These are phyloP conservation scores for Rostratula benghalensis DNA, from an alignment of 2,113 vertebrate species.

Conservation along the genomic window DNA sequence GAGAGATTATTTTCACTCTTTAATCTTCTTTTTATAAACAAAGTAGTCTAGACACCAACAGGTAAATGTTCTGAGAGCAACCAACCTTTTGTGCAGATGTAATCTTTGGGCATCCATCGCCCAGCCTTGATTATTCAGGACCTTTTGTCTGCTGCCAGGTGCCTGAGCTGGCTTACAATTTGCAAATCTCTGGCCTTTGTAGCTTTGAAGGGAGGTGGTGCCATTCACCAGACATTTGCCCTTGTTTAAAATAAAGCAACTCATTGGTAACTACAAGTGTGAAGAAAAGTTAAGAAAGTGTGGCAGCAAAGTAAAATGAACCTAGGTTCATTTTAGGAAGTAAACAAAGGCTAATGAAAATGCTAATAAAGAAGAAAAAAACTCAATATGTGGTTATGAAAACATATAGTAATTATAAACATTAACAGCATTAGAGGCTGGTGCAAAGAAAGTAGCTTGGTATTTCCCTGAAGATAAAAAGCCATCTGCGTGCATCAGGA, in stretches of 20 bases:
- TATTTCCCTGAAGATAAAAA: conserved; percentile 56
- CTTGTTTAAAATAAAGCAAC: not conserved
- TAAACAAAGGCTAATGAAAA: conserved; percentile 60
- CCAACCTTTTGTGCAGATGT: not conserved
- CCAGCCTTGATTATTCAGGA: not conserved
- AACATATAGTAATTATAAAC: conserved; percentile 59
- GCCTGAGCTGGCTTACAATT: not conserved
- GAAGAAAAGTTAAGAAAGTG: conserved; percentile 25
- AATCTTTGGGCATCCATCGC: not conserved
- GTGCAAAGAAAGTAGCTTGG: conserved; percentile 27
- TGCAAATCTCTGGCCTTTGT: not conserved
- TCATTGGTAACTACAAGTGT: not conserved
- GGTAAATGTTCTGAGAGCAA: not conserved
- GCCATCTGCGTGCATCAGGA: conserved; percentile 55
- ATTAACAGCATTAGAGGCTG: conserved; percentile 52
- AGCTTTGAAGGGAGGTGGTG: not conserved
- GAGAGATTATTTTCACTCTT: not conserved
- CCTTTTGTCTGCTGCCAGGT: not conserved
- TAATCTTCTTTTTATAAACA: not conserved
- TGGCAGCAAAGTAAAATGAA: conserved; percentile 2
- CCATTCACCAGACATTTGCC: not conserved
- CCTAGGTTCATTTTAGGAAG: conserved; percentile 2
- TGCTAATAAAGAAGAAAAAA: conserved; percentile 49
- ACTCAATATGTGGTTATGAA: conserved; percentile 50
- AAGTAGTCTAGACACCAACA: not conserved